Evolutionary conservation across 2,797 vertebrate genomes (phyloP).

Genomic region (Pseudotriccus pelzelni): DNA sequence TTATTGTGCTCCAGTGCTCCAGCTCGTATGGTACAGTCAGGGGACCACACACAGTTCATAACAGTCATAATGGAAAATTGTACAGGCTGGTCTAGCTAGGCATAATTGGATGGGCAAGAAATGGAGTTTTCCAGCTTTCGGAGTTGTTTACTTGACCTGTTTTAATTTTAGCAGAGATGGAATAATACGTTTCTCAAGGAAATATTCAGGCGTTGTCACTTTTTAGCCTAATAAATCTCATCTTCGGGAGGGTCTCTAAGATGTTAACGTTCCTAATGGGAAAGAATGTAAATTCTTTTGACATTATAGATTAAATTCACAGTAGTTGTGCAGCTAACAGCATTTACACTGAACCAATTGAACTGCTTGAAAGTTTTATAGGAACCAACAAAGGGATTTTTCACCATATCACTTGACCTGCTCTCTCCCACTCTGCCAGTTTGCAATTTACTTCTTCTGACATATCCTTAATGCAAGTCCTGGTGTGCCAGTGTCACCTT

Average conservation of each 20-base stretch:
- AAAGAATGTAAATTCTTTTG: neutral
- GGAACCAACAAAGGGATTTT: neutral
- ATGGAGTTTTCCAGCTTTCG: slow-evolving; percentile 65
- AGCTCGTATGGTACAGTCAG: slow-evolving; percentile 64
- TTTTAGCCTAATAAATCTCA: slow-evolving; percentile 42
- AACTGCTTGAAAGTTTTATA: neutral
- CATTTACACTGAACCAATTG: neutral
- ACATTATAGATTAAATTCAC: neutral
- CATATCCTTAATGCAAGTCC: slow-evolving; percentile 23
- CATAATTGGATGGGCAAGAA: slow-evolving; percentile 73
- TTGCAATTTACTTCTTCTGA: slow-evolving; percentile 37
- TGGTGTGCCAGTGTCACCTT: slow-evolving; percentile 50
- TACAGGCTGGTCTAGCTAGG: slow-evolving; percentile 64
- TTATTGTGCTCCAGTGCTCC: slow-evolving; percentile 65
- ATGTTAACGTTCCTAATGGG: neutral
- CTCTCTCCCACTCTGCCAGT: neutral
- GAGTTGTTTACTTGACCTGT: slow-evolving; percentile 52
- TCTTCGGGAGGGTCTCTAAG: neutral
- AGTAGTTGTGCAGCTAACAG: neutral
- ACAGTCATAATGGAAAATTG: slow-evolving; percentile 73
- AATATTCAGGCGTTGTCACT: neutral
- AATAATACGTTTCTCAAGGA: neutral
- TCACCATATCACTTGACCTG: neutral
- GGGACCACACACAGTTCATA: slow-evolving; percentile 74
- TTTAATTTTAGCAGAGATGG: slow-evolving; percentile 42